Conservation (phyloP, 1,140 invertebrate genomes). For the Meloidogyne hapla region DNA sequence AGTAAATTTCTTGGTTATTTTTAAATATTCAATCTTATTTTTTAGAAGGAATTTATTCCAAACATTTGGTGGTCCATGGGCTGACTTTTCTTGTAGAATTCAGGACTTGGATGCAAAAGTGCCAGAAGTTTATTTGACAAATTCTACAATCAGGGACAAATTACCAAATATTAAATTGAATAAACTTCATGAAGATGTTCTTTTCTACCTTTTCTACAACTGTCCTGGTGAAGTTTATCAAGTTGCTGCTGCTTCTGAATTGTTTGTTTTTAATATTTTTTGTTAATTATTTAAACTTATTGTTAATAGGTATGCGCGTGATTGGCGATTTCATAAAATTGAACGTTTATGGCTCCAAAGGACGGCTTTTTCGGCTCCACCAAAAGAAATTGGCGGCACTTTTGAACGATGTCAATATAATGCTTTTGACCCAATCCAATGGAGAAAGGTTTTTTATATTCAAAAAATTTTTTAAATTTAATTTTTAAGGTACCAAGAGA, state of each 20-base stretch:
- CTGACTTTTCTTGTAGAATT: constrained; percentile 90
- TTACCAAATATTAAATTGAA: constrained; percentile 89
- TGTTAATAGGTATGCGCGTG: constrained; percentile 89
- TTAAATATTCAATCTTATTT: background rate
- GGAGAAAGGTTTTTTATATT: constrained; percentile 65
- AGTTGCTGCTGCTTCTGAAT: constrained; percentile 87
- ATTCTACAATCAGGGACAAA: constrained; percentile 71
- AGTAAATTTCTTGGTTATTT: constrained; percentile 46
- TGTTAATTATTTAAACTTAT: no score
- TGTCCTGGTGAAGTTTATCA: constrained; percentile 96
- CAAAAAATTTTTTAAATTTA: background rate
- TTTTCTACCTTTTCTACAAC: constrained; percentile 99
- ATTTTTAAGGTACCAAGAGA: constrained; percentile 55
- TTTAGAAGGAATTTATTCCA: constrained; percentile 77
- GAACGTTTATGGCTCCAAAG: constrained; percentile 98
- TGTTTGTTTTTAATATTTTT: constrained; percentile 73
- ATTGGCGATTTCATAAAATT: constrained; percentile 98
- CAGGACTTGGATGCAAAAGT: constrained; percentile 94
- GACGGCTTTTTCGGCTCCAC: constrained; percentile 67
- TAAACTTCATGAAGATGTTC: constrained; percentile 94
- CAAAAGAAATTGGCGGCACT: constrained; percentile 81
- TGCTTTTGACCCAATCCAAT: constrained; percentile 87
- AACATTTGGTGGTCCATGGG: constrained; percentile 96
- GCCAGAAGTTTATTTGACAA: constrained; percentile 96
- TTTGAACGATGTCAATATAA: constrained; percentile 97